Percentiles rank a stretch among this genome's conserved stretches.
These are phyloP conservation scores for Girardinichthys multiradiatus DNA, from an alignment of 2,113 vertebrate species.

Conservation along the genomic window DNA sequence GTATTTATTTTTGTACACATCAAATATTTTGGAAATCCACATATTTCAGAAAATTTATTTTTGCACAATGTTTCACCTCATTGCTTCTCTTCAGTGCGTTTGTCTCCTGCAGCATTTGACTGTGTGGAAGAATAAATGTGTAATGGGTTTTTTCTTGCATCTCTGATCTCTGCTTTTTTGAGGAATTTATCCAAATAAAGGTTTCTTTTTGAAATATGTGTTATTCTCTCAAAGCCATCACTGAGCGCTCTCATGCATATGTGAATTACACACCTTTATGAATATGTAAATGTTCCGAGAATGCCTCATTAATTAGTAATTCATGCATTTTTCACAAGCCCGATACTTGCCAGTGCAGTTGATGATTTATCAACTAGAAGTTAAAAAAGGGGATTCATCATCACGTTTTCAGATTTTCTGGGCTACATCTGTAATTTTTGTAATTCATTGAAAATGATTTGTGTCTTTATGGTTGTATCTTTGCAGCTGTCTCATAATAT, in stretches of 20 bases:
- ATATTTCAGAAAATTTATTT: slow-evolving; percentile 85
- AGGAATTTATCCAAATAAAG: slow-evolving; percentile 81
- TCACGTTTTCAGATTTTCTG: slow-evolving; percentile 77
- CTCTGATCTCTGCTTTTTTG: slow-evolving; percentile 74
- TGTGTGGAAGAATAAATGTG: slow-evolving; percentile 80
- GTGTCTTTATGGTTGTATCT: slow-evolving; percentile 51
- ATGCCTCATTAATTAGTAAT: slow-evolving; percentile 88
- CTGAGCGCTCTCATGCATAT: slow-evolving; percentile 81
- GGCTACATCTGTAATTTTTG: slow-evolving; percentile 76
- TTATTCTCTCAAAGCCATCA: slow-evolving; percentile 79
- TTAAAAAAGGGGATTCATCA: slow-evolving; percentile 75
- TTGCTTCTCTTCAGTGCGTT: slow-evolving; percentile 80
- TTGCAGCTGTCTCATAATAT: slow-evolving; percentile 64
- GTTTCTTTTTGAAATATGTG: slow-evolving; percentile 68
- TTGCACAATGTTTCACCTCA: slow-evolving; percentile 84
- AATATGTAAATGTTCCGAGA: slow-evolving; percentile 86
- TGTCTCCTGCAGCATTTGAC: slow-evolving; percentile 81
- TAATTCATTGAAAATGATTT: slow-evolving; percentile 74
- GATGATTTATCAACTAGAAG: slow-evolving; percentile 79
- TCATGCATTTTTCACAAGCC: slow-evolving; percentile 85
- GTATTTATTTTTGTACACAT: slow-evolving; percentile 63
- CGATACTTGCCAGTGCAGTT: slow-evolving; percentile 78
- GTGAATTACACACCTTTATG: slow-evolving; percentile 87
- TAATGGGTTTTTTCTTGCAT: slow-evolving; percentile 76
- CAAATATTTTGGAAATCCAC: slow-evolving; percentile 82